Conservation (phyloP, 1,140 invertebrate species). For the Drosophila murphyi region DNA sequence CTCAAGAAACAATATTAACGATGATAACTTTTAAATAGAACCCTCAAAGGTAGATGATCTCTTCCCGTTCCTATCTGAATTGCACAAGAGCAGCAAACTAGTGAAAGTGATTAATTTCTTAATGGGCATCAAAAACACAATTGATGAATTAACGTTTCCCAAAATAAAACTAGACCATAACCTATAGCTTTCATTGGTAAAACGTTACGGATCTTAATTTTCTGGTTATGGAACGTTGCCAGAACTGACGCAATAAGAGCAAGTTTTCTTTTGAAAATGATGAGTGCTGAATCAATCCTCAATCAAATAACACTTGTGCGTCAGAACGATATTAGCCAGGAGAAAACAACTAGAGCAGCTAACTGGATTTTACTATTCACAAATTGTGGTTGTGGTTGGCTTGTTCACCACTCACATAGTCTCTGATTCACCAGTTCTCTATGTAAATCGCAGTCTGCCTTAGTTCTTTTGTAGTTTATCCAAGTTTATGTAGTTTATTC, state of each 20-base stretch:
- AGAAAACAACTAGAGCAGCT: slow-evolving; percentile 55
- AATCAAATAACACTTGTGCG: slow-evolving; percentile 52
- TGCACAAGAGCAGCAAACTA: slow-evolving; percentile 30
- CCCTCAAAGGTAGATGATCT: too few relatives aligned
- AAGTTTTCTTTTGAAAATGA: background rate
- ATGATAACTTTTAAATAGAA: slow-evolving; percentile 42
- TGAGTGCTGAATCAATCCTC: background rate
- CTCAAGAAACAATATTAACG: background rate
- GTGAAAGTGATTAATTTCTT: slow-evolving; percentile 29
- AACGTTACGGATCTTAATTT: slow-evolving; percentile 37
- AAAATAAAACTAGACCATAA: too few relatives aligned
- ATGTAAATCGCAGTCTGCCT: slow-evolving; percentile 43
- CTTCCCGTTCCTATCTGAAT: slow-evolving; percentile 39
- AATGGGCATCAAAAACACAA: too few relatives aligned
- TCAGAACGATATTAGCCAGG: slow-evolving; percentile 35
- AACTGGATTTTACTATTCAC: background rate
- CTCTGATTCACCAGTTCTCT: slow-evolving; percentile 54
- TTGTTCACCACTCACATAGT: slow-evolving; percentile 2
- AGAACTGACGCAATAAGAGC: background rate
- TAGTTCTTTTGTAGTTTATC: background rate
- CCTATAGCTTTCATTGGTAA: too few relatives aligned
- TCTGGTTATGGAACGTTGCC: slow-evolving; percentile 1
- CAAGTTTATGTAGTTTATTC: background rate
- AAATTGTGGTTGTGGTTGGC: too few relatives aligned
- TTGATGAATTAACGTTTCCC: too few relatives aligned